Evolutionary conservation across 2,113 vertebrate species (phyloP), one percentile per base, ranked within the genome.

Genomic region (Anser brachyrhynchus): DNA sequence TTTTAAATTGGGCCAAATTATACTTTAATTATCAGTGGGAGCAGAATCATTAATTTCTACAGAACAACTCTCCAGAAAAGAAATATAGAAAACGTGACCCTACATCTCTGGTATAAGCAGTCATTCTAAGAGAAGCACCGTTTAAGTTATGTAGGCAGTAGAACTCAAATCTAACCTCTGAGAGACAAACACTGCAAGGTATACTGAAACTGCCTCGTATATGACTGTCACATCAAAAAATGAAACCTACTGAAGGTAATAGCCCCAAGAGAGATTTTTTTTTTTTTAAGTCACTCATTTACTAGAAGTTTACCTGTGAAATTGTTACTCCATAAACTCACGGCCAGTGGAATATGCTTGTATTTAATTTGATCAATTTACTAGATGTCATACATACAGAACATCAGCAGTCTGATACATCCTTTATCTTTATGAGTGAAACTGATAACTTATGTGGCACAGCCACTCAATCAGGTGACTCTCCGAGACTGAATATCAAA

Each of bases 381-480:
- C 33, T 23, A 49, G 19, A 16, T 52, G 31, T 71, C 74, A 37
- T 20, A 72, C 0, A 1, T 11, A 58, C 33, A 52, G 39, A 79
- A 46, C 7, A 2, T 20, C 55, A 18, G 66, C 88, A 69, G 61
- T 33, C 69, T 92, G 55, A 66, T 58, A 64, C 26, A 51, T 43
- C 55, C 46, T 70, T 62, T 70, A 57, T 70, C 83, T 77, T 86
- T 67, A 41, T 46, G 13, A 93, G 64, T 1, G 44, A 96, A 57
- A 71, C 33, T 59, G 66, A 41, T 54, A 96, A 93, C 59, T 93
- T 86, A 12, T 14, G 72, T 93, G 88, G 72, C 75, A 85, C 83
- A 95, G 93, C 75, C 69, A 49, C 86, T 96, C 93, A 22, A 39
- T 89, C 87, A 95, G 80, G 76, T 95, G 77, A 96, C 90, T 96